Percentiles rank a stretch among this genome's conserved stretches.
Evolutionary conservation across 1,140 invertebrate species (phyloP).

Genomic region (Sarcophaga peregrina): DNA sequence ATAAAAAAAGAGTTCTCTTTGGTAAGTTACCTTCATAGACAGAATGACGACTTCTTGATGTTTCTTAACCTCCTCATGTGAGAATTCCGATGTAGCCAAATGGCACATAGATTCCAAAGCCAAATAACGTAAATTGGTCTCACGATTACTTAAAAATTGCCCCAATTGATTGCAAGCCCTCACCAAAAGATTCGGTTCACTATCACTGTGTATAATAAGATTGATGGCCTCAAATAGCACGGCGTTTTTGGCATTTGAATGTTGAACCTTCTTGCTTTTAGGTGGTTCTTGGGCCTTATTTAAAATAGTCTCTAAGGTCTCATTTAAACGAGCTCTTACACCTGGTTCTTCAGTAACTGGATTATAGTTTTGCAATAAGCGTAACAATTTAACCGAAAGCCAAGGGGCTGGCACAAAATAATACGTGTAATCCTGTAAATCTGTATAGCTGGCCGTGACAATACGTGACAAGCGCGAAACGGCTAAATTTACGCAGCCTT

Average conservation of each 20-base stretch:
- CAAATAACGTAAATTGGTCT: conserved; percentile 98
- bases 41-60: conserved; percentile 99
- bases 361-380: conserved; percentile 98
- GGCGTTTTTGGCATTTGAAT: conserved; percentile 99
- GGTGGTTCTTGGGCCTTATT: conserved; percentile 99
- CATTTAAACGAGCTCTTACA: conserved; percentile 92
- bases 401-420: conserved; percentile 99
- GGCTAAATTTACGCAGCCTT: conserved; percentile 97
- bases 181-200: conserved; percentile 96
- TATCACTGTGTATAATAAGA: conserved; percentile 99
- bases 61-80: conserved; percentile 99
- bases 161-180: conserved; percentile 98
- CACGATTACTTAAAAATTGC: conserved; percentile 97
- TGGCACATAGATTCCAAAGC: conserved; percentile 99
- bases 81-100: conserved; percentile 98
- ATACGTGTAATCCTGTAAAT: conserved; percentile 99
- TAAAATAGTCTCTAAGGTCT: conserved; percentile 99
- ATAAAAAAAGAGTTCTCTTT: neutral
- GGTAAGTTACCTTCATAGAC: conserved; percentile 82
- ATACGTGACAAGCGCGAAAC: conserved; percentile 97
- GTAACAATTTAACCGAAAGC: conserved; percentile 97
- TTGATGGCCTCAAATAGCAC: conserved; percentile 99
- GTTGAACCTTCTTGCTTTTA: conserved; percentile 99
- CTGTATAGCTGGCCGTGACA: conserved; percentile 97
- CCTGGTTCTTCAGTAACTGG: conserved; percentile 95